Percentiles rank a stretch among this genome's conserved stretches.
Evolutionary conservation across 1,140 invertebrate species (phyloP).

Genomic region (Linepithema humile): DNA sequence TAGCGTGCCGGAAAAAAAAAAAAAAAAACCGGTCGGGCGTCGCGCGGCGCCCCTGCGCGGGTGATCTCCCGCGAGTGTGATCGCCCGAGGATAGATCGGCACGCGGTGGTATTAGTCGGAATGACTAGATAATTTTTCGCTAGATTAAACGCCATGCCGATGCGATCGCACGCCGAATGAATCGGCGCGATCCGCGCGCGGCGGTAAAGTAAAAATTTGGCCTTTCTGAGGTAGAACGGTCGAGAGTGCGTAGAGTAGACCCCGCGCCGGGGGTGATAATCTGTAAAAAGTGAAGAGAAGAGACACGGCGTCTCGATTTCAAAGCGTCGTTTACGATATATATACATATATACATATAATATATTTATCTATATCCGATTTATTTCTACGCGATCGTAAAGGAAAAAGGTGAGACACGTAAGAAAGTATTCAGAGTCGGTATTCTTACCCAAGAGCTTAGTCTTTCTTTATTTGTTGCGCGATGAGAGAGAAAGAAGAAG

Average conservation of each 20-base stretch:
- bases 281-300: slow-evolving; percentile 25
- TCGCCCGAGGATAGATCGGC: neutral
- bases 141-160: slow-evolving; percentile 25
- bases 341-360: slow-evolving; percentile 45
- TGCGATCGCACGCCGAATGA: neutral
- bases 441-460: slow-evolving; percentile 80
- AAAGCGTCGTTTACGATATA: slow-evolving; percentile 36
- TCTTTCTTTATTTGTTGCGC: slow-evolving; percentile 80
- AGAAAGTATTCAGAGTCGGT: slow-evolving; percentile 53
- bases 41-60: neutral
- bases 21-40: neutral
- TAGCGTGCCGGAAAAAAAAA: neutral
- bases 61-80: neutral
- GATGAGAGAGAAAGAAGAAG: neutral
- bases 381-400: slow-evolving; percentile 48
- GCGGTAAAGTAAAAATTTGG: slow-evolving; percentile 44
- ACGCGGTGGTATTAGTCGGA: neutral
- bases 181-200: neutral
- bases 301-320: slow-evolving; percentile 26
- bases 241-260: slow-evolving; percentile 24
- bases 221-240: slow-evolving; percentile 50
- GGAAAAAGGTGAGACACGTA: neutral
- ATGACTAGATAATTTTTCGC: slow-evolving; percentile 40
- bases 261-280: slow-evolving; percentile 5
- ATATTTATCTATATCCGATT: slow-evolving; percentile 55